A percentile compares a stretch with the other conserved stretches of the same genome.
phyloP scores from a whole-genome alignment of 2,113 vertebrate genomes.

The Mus spicilegus region DNA sequence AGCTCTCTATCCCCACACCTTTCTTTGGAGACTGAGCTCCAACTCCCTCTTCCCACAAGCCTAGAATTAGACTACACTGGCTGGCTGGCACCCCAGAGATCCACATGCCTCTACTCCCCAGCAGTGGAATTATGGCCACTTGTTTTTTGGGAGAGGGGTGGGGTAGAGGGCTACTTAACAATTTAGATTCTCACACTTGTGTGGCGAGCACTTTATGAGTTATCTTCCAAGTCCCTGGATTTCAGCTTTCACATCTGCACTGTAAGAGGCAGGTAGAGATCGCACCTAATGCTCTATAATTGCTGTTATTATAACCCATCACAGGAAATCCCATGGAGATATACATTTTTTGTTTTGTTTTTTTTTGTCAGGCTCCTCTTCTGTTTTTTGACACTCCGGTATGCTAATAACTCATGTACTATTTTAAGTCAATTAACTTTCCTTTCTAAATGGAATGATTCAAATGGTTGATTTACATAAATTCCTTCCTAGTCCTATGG shows the following conservation, averaged over 20 bases:
- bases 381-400: not conserved
- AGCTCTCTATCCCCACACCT: not conserved
- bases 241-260: not conserved
- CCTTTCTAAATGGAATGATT: conserved; percentile 16
- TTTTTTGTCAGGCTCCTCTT: not conserved
- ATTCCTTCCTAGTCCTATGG: not conserved
- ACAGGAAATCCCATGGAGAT: not conserved
- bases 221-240: not conserved
- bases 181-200: not conserved
- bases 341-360: not conserved
- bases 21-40: not conserved
- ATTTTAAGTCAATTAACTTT: conserved; percentile 26
- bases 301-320: not conserved
- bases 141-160: not conserved
- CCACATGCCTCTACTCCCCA: no score
- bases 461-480: not conserved
- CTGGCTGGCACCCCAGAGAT: not conserved
- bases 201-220: not conserved
- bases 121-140: not conserved
- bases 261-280: not conserved
- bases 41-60: not conserved
- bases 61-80: not conserved
- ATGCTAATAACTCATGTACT: conserved; percentile 8
- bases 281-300: not conserved
- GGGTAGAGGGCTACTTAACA: no score